Base-by-base conservation (phyloP, 2,888 invertebrate species). In the Caenorhabditis auriculariae region DNA sequence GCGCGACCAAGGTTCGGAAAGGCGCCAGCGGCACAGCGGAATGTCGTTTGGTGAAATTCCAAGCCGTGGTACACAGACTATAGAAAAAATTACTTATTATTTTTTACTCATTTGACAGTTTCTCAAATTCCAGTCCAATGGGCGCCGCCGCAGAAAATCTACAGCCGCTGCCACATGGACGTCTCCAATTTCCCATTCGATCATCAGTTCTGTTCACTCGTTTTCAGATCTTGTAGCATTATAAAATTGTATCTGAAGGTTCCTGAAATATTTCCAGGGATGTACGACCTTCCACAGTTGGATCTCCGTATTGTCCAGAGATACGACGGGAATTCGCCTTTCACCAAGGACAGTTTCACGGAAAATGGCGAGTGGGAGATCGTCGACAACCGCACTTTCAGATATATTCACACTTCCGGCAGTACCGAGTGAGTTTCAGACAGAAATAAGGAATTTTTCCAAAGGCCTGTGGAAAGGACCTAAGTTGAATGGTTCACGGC, bases 111-210 rank as follows among this genome's bases (percentile, higher is more conserved):
- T n/a, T n/a, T n/a, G n/a, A n/a, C n/a, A n/a, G n/a, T n/a, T n/a
- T n/a, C n/a, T 1, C 4, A 5, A n/a, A 38, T 42, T 53, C 12
- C 52, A 32, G 76, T 82, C n/a, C 81, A 82, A 70, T 82, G 82
- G 81, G 80, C 81, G 6, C 82, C 82, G 0, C 81, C 82, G 15
- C 78, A 80, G 49, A 82, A 82, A 64, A 72, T 80, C 49, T 66
- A 75, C 51, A 80, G 80, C 42, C 80, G 80, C 5, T 82, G 82
- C 60, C 75, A 78, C 17, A 84, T 74, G 56, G 83, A 84, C 66
- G 84, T 84, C 57, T 85, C 85, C n/a, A 86, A 84, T 73, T 86
- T 86, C 75, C 86, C 86, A 2, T 86, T 86, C 71, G 86, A 86
- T 74, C 86, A 86, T 70, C 86, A 86, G 75, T 82, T 81, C 26